phyloP scores from a whole-genome alignment of 2,113 vertebrate genomes.

The Saimiri boliviensis region DNA sequence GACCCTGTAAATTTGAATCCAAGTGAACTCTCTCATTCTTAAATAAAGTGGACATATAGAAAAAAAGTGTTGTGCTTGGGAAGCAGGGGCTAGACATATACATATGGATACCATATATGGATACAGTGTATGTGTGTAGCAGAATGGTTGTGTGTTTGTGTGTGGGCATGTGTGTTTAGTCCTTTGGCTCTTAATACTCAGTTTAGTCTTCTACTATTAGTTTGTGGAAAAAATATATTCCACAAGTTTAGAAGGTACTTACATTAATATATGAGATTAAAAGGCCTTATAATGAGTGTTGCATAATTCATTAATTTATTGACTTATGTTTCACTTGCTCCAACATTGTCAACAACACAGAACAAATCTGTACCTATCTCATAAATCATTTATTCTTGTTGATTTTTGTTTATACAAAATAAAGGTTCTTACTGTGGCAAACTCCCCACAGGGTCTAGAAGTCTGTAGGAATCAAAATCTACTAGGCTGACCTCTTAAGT shows the following conservation, averaged over 20 bases:
- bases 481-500: background rate
- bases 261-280: background rate
- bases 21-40: background rate
- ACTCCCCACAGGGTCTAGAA: background rate
- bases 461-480: background rate
- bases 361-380: conserved; percentile 9
- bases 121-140: background rate
- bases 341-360: background rate
- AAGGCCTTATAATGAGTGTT: background rate
- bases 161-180: background rate
- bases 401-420: conserved; percentile 40
- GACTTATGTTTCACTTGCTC: conserved; percentile 14
- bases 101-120: background rate
- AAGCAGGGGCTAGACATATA: background rate
- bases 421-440: background rate
- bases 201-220: background rate
- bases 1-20: background rate
- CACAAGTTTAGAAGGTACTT: conserved; percentile 5
- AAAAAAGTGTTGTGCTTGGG: background rate
- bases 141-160: background rate
- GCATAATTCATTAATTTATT: background rate
- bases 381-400: conserved; percentile 11
- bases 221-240: background rate
- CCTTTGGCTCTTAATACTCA: background rate
- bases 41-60: background rate